Percentiles rank a stretch among this genome's conserved stretches.
Conservation (phyloP, 2,113 vertebrate species). For the Choloepus hoffmanni region DNA sequence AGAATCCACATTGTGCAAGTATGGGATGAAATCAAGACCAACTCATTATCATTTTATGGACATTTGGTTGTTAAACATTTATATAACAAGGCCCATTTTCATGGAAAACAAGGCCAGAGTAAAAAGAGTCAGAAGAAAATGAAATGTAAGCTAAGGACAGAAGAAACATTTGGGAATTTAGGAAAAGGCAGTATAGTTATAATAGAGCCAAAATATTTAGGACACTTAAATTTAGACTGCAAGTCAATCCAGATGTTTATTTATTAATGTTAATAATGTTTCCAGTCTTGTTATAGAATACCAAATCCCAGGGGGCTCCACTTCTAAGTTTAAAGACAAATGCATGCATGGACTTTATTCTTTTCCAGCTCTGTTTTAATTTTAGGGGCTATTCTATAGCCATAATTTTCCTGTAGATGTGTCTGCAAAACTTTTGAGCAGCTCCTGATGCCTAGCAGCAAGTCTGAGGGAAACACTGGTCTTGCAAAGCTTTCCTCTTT, state of each 20-base stretch:
- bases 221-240: slow-evolving; percentile 73
- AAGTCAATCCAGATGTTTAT: slow-evolving; percentile 81
- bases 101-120: slow-evolving; percentile 17
- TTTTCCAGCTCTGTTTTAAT: slow-evolving; percentile 58
- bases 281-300: slow-evolving; percentile 71
- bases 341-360: slow-evolving; percentile 52
- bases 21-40: neutral
- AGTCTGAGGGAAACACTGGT: neutral
- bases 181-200: slow-evolving; percentile 48
- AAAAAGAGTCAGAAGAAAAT: slow-evolving; percentile 47
- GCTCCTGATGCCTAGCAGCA: slow-evolving; percentile 40
- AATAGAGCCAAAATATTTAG: slow-evolving; percentile 70
- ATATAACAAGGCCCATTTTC: neutral
- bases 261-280: slow-evolving; percentile 77
- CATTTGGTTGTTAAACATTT: slow-evolving; percentile 3
- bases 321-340: slow-evolving; percentile 70
- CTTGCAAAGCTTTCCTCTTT: neutral
- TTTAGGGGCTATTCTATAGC: slow-evolving; percentile 56
- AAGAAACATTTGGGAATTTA: slow-evolving; percentile 50
- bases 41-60: neutral
- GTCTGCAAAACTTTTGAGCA: slow-evolving; percentile 41
- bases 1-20: neutral
- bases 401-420: slow-evolving; percentile 58
- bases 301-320: slow-evolving; percentile 57
- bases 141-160: slow-evolving; percentile 42